Evolutionary conservation across 2,113 vertebrate genomes (phyloP).

Genomic region (Oceanodroma tethys): DNA sequence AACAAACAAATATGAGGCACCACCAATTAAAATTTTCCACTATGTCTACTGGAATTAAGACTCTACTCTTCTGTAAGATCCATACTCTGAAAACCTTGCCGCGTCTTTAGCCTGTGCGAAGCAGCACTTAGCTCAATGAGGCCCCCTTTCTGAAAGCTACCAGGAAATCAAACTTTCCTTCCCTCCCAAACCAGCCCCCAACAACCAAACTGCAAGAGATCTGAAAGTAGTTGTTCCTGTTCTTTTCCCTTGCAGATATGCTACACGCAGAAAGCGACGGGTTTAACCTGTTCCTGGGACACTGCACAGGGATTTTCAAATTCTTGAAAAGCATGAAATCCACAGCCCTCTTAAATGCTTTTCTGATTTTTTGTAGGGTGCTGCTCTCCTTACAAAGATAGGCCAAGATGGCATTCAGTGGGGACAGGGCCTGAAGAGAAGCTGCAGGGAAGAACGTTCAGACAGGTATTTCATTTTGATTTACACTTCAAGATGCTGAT

Average conservation of each 20-base stretch:
- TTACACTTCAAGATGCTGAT: neutral
- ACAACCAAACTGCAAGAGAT: neutral
- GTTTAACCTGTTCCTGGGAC: neutral
- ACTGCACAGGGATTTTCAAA: neutral
- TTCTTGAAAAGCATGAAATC: neutral
- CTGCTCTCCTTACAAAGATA: neutral
- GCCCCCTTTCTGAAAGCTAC: neutral
- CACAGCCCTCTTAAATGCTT: neutral
- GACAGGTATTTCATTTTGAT: neutral
- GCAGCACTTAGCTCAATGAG: neutral
- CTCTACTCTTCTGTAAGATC: neutral
- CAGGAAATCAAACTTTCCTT: neutral
- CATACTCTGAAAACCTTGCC: neutral
- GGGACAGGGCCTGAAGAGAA: neutral
- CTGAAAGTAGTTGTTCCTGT: neutral
- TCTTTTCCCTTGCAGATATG: neutral
- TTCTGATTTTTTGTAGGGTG: neutral
- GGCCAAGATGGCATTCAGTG: neutral
- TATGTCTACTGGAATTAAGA: neutral
- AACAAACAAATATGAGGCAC: neutral
- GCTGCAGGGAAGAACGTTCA: neutral
- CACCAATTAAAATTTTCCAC: neutral
- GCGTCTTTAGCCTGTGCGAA: neutral
- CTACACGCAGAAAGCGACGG: neutral
- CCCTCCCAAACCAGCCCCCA: neutral